phyloP scores from a whole-genome alignment of 64 coral and sea anemone genomes.

The Orbicella faveolata region DNA sequence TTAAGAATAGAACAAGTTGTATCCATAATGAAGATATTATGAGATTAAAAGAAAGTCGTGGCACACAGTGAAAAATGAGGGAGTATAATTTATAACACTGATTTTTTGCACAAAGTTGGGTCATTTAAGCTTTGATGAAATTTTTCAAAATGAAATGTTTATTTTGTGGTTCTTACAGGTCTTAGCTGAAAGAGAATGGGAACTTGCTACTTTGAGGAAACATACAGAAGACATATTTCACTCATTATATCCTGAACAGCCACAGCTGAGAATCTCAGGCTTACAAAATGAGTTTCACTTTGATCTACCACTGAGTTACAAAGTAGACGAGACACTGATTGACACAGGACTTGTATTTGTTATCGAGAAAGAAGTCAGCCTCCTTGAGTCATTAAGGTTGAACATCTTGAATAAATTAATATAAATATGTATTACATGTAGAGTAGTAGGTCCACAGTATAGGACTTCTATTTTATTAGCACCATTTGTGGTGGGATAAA shows the following conservation, averaged over 20 bases:
- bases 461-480: no score
- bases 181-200: conserved; percentile 73
- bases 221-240: conserved; percentile 74
- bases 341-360: conserved; percentile 81
- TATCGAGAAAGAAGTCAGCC: conserved; percentile 45
- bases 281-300: conserved; percentile 97
- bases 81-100: no score
- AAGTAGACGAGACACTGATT: conserved; percentile 61
- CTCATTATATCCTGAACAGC: conserved; percentile 63
- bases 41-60: no score
- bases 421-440: no score
- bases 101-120: no score
- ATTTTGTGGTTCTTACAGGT: conserved; percentile 45
- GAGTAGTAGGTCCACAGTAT: no score
- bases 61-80: no score
- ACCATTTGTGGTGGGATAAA: no score
- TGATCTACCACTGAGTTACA: conserved; percentile 78
- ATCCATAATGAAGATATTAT: no score
- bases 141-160: not conserved
- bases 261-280: conserved; percentile 40
- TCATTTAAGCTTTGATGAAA: no score
- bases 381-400: not conserved
- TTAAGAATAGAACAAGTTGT: no score
- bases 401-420: not conserved
- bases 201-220: conserved; percentile 38